phyloP scores from a whole-genome alignment of 2,113 vertebrate genomes.

The Brachirus orientalis region DNA sequence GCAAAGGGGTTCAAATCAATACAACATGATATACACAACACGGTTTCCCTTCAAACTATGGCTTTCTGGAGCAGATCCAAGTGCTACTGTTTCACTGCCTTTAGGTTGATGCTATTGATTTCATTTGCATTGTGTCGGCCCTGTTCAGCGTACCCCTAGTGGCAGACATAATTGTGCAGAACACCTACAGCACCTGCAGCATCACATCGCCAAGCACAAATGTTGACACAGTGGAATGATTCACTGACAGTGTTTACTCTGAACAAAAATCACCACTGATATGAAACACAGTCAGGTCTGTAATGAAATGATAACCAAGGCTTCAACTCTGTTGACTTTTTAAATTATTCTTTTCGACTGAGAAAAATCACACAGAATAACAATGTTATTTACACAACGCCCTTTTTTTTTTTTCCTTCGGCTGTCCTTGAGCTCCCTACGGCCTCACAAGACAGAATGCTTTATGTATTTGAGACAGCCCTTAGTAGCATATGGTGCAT shows the following conservation, averaged over 20 bases:
- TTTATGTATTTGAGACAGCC: too few species aligned
- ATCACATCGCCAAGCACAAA: constrained; percentile 2
- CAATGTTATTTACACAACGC: too few species aligned
- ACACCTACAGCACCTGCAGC: constrained; percentile 15
- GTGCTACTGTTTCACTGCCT: constrained; percentile 23
- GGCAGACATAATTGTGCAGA: constrained; percentile 36
- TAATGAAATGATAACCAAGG: constrained; percentile 6
- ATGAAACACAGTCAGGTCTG: background rate
- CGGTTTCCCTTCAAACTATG: constrained; percentile 2
- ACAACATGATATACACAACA: constrained; percentile 22
- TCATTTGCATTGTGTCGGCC: constrained; percentile 42
- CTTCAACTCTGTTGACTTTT: background rate
- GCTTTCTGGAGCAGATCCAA: constrained; percentile 24
- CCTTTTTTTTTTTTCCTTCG: background rate
- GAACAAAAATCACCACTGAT: constrained; percentile 3
- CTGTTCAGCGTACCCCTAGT: constrained; percentile 13
- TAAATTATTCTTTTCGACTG: background rate
- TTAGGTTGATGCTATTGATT: constrained; percentile 37
- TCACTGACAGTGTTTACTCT: constrained; percentile 8
- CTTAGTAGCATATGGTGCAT: too few species aligned
- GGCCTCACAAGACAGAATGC: too few species aligned
- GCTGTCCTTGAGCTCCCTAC: background rate
- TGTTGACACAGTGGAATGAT: constrained; percentile 24
- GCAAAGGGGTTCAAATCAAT: constrained; percentile 33
- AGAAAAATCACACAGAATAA: background rate